Base-by-base conservation (phyloP, 64 coral and sea anemone genomes). In the Montipora sp. region DNA sequence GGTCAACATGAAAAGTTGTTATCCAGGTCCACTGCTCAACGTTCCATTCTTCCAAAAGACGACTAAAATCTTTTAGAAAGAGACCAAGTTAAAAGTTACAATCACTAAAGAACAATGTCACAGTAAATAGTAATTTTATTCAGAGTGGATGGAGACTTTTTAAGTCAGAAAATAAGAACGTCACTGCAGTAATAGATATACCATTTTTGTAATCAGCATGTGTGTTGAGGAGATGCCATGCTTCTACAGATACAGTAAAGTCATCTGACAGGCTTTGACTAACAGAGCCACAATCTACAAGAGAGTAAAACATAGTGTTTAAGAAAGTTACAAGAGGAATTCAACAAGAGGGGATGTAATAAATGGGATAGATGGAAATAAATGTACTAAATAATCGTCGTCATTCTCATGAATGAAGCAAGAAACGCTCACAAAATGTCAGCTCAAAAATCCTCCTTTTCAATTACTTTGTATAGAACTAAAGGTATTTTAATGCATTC, bases 211-310 rank as follows among this genome's bases (percentile, higher is more conserved):
- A 99, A 43, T 94, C 98, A 60, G 59, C 75, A 20, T 99, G 89
- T 45, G 94, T 94, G 71, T 99, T 95, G 7, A 99, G 89, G 81
- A 99, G 90, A 68, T 99, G 98, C 98, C 98, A 99, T 14, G 98
- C 91, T 58, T 99, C 98, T 15, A 95, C 98, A 87, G 94, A 93
- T 44, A 99, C 98, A 83, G 80, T 67, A 75, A 99, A 99, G 51
- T 99, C 93, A 90, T 99, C 98, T 79, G 92, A 82, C 47, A 96
- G 84, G 45, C 92, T 93, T 67, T 89, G 68, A 55, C 86, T 93
- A 0, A 99, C 77, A 6, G 90, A 90, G 15, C 92, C 94, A 96
- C 98, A 99, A 75, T 75, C 98, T 99, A 75, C 18, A 60, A 50
- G 3, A 75, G 36, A 81, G 57, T 16, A 0, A 10, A 61, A 3